Base-by-base conservation (phyloP, 2,888 invertebrate genomes). In the Epinotia demarniana region DNA sequence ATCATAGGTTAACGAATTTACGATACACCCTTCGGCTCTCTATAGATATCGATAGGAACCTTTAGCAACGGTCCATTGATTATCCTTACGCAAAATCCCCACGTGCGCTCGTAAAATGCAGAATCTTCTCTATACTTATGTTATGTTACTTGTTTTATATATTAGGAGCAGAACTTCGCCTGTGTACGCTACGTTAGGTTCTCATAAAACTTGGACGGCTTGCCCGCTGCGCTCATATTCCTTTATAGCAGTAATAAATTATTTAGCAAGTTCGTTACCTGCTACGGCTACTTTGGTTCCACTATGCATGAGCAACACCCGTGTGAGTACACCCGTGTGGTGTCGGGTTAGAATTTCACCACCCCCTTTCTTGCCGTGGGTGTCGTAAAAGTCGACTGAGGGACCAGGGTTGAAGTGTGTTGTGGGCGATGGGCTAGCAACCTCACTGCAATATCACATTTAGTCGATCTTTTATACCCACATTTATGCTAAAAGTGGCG, bases 161-260 rank as follows among this genome's bases (percentile, higher is more conserved):
- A 23, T 19, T 53, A 67, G 39, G 19, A 58, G 33, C 33, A 33
- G 9, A 68, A 68, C 57, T 68, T 43, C 43, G 19, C 18, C 18
- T 12, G n/a, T 33, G 19, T 68, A 68, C 23, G 69, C 27, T 69
- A 46, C 58, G 27, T 60, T 69, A 60, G 46, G 58, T 69, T 69
- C 23, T 58, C 69, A 69, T 69, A 60, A 69, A 69, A 69, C 69
- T 60, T 69, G 18, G 69, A 23, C 23, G 58, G 58, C 27, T 60
- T n/a, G 46, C 58, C 43, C n/a, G 68, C 12, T 23, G 68, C 12
- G 57, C 43, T 68, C 58, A 69, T 69, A 60, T 69, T 60, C 69
- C 23, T 69, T 68, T 60, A 69, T 69, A 58, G 43, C 58, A n/a
- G 58, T 46, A 69, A 55, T 69, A 69, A 5, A 69, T 69, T 46